These are phyloP conservation scores for Petrocephalus schoutedeni DNA, from an alignment of 2,797 vertebrate genomes.

Conservation along the genomic window DNA sequence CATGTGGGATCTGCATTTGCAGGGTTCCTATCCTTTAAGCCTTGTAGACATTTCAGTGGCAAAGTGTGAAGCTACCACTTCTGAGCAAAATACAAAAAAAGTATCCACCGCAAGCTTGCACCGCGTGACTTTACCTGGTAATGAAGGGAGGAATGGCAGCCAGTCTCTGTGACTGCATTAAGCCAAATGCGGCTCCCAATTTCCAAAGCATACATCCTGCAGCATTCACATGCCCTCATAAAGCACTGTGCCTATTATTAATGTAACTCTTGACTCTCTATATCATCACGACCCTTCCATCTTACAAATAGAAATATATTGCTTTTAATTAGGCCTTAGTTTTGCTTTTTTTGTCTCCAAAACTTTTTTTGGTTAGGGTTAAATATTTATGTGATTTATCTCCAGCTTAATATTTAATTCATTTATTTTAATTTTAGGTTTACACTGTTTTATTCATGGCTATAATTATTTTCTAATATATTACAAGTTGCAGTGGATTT, in stretches of 20 bases:
- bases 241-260: background rate
- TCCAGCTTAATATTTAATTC: conserved; percentile 5
- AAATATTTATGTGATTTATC: conserved; percentile 12
- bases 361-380: background rate
- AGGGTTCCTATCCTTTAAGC: background rate
- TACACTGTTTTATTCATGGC: background rate
- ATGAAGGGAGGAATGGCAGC: background rate
- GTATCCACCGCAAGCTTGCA: background rate
- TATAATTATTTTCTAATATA: conserved; percentile 13
- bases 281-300: background rate
- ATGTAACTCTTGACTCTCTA: background rate
- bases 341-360: background rate
- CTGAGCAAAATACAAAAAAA: background rate
- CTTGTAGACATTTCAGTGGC: background rate
- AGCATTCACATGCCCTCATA: background rate
- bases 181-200: background rate
- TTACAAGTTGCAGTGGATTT: background rate
- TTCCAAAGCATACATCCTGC: background rate
- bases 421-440: conserved; percentile 18
- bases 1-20: background rate
- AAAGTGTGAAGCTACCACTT: background rate
- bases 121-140: background rate
- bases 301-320: background rate
- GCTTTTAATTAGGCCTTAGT: background rate
- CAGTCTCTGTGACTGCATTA: background rate